phyloP scores from a whole-genome alignment of 1,140 invertebrate genomes.

The Sitobion miscanthi region DNA sequence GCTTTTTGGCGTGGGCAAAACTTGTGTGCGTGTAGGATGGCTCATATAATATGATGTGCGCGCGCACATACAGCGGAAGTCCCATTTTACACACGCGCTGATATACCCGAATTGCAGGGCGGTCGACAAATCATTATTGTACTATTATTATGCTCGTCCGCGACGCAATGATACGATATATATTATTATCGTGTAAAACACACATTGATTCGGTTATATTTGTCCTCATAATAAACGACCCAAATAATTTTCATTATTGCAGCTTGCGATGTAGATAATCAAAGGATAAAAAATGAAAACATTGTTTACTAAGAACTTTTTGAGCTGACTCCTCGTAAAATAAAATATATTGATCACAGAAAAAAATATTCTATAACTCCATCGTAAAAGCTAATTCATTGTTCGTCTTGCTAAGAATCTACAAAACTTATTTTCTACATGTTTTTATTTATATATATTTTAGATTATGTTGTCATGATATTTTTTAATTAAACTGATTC shows the following conservation, averaged over 20 bases:
- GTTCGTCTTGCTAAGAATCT: no score
- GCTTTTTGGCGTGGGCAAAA: neutral
- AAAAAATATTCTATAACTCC: neutral
- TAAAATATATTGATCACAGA: neutral
- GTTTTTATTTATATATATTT: no score
- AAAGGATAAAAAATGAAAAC: neutral
- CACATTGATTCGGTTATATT: neutral
- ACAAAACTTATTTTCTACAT: no score
- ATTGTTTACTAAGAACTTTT: neutral
- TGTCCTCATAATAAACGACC: neutral
- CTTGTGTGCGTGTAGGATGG: neutral
- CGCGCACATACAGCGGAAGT: neutral
- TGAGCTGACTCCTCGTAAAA: neutral
- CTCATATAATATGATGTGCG: neutral
- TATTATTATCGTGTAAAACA: neutral
- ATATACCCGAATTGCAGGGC: neutral
- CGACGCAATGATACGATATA: neutral
- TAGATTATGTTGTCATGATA: no score
- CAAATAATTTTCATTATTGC: neutral
- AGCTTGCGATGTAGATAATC: neutral
- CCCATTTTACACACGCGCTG: neutral
- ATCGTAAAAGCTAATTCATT: no score
- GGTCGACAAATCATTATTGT: conserved; percentile 1
- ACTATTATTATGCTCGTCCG: neutral
- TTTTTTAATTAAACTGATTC: no score